These are phyloP conservation scores for Calameuta pallipes DNA, from an alignment of 2,888 invertebrate genomes.

Conservation along the genomic window DNA sequence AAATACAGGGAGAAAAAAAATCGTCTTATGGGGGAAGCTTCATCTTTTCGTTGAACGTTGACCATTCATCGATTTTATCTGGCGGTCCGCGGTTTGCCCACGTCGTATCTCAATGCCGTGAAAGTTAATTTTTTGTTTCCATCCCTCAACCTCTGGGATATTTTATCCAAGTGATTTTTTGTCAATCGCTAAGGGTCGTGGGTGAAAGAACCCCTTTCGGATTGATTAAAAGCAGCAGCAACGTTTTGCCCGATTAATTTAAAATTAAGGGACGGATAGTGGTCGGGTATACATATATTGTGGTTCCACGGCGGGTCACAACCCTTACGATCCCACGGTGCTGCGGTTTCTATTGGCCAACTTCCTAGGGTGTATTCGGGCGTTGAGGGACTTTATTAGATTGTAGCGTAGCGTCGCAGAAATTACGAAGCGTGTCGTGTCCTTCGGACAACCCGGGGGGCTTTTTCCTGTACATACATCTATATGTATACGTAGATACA, in stretches of 20 bases:
- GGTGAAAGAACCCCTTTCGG: not conserved
- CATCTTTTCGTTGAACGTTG: conserved; percentile 13
- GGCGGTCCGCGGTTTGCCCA: not conserved
- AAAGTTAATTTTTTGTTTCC: conserved; percentile 13
- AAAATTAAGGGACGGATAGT: not conserved
- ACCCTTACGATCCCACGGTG: not conserved
- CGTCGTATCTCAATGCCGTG: not conserved
- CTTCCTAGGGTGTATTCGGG: conserved; percentile 13
- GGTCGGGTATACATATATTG: not conserved
- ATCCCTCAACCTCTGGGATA: not conserved
- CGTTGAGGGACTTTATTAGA: conserved; percentile 14
- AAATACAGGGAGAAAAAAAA: not conserved
- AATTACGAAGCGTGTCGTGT: conserved; percentile 8
- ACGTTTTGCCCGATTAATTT: not conserved
- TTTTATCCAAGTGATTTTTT: not conserved
- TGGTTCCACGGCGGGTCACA: not conserved
- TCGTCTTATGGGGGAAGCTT: not conserved
- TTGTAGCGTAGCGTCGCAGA: conserved; percentile 6
- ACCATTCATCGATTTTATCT: conserved; percentile 26
- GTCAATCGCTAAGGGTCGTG: not conserved
- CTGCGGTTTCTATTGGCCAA: conserved; percentile 16
- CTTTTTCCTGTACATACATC: not conserved
- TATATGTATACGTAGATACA: not conserved
- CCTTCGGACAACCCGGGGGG: not conserved
- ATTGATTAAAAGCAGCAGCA: not conserved